Evolutionary conservation across 2,888 invertebrate genomes (phyloP).

Genomic region (Hemicrepidius hirtus): DNA sequence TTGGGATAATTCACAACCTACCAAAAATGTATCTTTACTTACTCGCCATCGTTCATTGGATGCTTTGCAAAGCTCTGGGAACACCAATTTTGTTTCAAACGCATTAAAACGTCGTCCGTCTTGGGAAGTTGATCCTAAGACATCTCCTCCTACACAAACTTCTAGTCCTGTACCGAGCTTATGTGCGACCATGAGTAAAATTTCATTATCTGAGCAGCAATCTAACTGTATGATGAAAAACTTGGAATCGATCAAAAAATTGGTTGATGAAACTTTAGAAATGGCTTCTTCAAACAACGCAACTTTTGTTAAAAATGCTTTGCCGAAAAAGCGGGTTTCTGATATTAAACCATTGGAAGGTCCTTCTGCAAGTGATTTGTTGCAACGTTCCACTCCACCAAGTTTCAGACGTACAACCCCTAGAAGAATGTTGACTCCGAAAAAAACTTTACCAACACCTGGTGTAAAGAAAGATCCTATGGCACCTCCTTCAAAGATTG

Average conservation of each 20-base stretch:
- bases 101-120: slow-evolving; percentile 1
- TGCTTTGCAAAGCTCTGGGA: slow-evolving; percentile 10
- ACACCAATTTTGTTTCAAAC: neutral
- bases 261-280: slow-evolving; percentile 8
- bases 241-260: neutral
- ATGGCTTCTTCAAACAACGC: neutral
- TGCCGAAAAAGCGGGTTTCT: slow-evolving; percentile 12
- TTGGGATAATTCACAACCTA: neutral
- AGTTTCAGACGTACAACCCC: neutral
- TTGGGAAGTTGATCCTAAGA: slow-evolving; percentile 34
- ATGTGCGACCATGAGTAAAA: slow-evolving; percentile 11
- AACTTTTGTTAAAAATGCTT: neutral
- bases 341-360: slow-evolving; percentile 22
- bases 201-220: neutral
- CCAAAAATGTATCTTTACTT: neutral
- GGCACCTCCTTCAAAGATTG: neutral
- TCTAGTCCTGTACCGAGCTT: slow-evolving; percentile 26
- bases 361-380: neutral
- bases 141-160: slow-evolving; percentile 20
- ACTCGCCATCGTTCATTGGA: slow-evolving; percentile 33
- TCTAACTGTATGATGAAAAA: neutral
- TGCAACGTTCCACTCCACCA: neutral
- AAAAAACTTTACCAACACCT: neutral
- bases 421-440: slow-evolving; percentile 23
- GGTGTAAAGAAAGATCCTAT: neutral